These are phyloP conservation scores for Chymomyza costata DNA, from an alignment of 1,140 invertebrate genomes.

Conservation along the genomic window DNA sequence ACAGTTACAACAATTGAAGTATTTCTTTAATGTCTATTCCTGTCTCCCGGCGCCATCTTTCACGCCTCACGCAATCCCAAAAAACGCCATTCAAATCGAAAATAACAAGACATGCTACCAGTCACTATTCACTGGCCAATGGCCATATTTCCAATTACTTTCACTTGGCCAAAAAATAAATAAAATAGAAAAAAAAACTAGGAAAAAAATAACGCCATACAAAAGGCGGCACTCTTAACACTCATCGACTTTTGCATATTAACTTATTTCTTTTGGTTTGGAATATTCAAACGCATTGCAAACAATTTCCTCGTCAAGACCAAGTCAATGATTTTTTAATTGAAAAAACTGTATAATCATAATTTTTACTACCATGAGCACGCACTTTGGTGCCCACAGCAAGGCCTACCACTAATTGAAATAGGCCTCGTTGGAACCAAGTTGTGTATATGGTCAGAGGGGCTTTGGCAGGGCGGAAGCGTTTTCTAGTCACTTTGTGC, in stretches of 20 bases:
- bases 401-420: slow-evolving; percentile 54
- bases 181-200: slow-evolving; percentile 19
- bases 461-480: not conserved
- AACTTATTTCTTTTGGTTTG: slow-evolving; percentile 23
- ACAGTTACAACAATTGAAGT: too few relatives aligned
- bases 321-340: slow-evolving; percentile 49
- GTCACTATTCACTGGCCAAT: slow-evolving; percentile 1
- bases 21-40: too few relatives aligned
- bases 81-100: slow-evolving; percentile 22
- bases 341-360: slow-evolving; percentile 56
- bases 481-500: slow-evolving; percentile 18
- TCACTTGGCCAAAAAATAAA: slow-evolving; percentile 43
- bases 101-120: too few relatives aligned
- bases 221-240: too few relatives aligned
- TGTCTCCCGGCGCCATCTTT: too few relatives aligned
- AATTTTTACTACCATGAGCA: slow-evolving; percentile 54
- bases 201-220: too few relatives aligned
- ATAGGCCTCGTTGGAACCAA: slow-evolving; percentile 1
- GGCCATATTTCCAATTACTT: slow-evolving; percentile 33
- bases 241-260: slow-evolving; percentile 56
- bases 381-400: slow-evolving; percentile 42
- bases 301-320: slow-evolving; percentile 1
- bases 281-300: slow-evolving; percentile 14
- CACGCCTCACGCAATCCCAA: slow-evolving; percentile 16
- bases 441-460: not conserved